These are phyloP conservation scores for Myocastor coypus DNA, from an alignment of 2,113 vertebrate species.

Conservation along the genomic window DNA sequence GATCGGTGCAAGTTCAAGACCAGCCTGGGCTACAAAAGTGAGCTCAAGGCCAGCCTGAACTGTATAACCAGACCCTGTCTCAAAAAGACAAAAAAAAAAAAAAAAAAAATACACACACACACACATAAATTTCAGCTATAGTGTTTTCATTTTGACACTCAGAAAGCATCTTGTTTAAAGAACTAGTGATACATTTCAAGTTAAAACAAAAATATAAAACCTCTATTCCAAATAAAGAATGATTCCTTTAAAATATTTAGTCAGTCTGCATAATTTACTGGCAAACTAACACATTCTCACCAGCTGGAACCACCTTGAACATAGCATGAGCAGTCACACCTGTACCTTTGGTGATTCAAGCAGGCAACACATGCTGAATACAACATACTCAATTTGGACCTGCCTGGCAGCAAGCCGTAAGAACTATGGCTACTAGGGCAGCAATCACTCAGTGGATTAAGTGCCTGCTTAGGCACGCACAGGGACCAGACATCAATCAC, in stretches of 20 bases:
- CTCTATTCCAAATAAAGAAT: background rate
- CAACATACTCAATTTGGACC: background rate
- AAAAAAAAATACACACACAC: too few relatives aligned
- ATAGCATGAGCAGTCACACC: background rate
- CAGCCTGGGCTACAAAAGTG: too few relatives aligned
- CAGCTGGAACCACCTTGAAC: background rate
- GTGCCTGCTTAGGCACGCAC: too few relatives aligned
- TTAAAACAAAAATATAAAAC: conserved; percentile 48
- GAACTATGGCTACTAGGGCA: too few relatives aligned
- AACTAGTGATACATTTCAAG: background rate
- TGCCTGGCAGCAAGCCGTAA: background rate
- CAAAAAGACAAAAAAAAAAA: too few relatives aligned
- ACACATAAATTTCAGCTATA: background rate
- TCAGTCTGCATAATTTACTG: background rate
- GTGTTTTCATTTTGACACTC: conserved; percentile 29
- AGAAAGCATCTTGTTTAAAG: conserved; percentile 42
- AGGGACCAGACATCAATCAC: too few relatives aligned
- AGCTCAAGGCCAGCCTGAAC: too few relatives aligned
- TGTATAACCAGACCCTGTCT: too few relatives aligned
- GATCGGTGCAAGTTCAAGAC: too few relatives aligned
- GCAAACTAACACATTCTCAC: background rate
- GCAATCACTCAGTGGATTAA: too few relatives aligned
- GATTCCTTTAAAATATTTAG: background rate
- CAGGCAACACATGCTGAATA: background rate
- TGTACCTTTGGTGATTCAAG: background rate